Evolutionary conservation across 2,797 vertebrate species (phyloP).

Genomic region (Acanthornis magna): DNA sequence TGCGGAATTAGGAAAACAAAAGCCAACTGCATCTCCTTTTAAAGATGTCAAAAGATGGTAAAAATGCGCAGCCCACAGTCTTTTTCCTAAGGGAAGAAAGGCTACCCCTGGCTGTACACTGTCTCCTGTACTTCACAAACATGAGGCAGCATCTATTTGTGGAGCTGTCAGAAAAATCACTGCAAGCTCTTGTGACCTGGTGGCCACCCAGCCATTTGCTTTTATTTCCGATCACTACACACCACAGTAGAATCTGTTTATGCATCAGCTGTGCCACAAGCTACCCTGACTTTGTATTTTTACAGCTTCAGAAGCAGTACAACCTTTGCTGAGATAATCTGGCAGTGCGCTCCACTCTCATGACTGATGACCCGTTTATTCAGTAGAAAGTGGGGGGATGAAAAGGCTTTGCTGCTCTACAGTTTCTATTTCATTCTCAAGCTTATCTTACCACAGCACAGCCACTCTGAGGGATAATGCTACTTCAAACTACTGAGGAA

Average conservation of each 20-base stretch:
- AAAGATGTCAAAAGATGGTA: not conserved
- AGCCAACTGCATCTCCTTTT: not conserved
- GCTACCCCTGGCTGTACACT: accelerated
- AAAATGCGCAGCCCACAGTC: not conserved
- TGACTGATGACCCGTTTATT: not conserved
- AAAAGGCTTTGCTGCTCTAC: not conserved
- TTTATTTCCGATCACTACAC: not conserved
- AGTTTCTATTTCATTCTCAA: slow-evolving; percentile 15
- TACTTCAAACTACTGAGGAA: not conserved
- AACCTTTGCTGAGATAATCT: not conserved
- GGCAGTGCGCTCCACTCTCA: not conserved
- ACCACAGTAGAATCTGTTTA: not conserved
- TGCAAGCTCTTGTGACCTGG: not conserved
- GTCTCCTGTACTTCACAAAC: not conserved
- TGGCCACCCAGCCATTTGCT: not conserved
- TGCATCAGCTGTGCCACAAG: not conserved
- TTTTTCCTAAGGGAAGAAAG: not conserved
- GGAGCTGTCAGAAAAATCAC: not conserved
- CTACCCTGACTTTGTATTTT: not conserved
- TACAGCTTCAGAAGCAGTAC: not conserved
- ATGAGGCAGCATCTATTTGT: not conserved
- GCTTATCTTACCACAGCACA: not conserved
- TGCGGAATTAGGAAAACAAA: not conserved
- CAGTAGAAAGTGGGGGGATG: not conserved
- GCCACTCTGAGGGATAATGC: not conserved